Evolutionary conservation across 2,797 vertebrate species (phyloP), one percentile per base, ranked within the genome.

Genomic region (Cossypha polioptera): DNA sequence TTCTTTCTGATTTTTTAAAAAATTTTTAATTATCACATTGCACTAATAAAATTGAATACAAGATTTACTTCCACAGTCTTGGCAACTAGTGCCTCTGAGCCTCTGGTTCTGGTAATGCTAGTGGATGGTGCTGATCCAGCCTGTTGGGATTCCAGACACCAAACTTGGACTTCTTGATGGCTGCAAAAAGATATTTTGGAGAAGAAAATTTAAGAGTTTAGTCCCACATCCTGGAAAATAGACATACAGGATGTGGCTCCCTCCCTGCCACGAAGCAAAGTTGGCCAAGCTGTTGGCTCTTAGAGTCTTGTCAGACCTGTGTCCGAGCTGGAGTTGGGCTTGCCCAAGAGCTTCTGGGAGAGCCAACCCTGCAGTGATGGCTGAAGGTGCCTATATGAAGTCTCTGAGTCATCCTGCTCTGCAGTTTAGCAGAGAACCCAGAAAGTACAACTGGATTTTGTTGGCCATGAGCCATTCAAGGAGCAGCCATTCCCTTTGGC

Each of bases 211-310:
- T 33, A 51, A 24, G 28, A 59, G 4, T 50, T 88, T 50, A 16
- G 42, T n/a, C 21, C 35, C 65, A 47, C 38, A 28, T 45, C 18
- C n/a, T 76, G 31, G 51, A 51, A 82, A 82, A 42, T 1, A 58
- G 35, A 25, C 20, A 5, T 29, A 31, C 2, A 73, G n/a, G 31
- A 55, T 0, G 0, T 40, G 17, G 11, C 55, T 83, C 53, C 12
- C 4, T 76, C 25, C 21, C 19, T 66, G 40, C 21, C 2, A 1
- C 2, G 28, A 24, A 25, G 19, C 29, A 45, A 50, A 1, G 4
- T 9, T 63, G 54, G 22, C 25, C 38, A 25, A 43, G 31, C 5
- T 7, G 11, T 24, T 91, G 53, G 25, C 33, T 83, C 22, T 48
- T 40, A 35, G 28, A 17, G 5, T 65, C 2, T 36, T 47, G 12